phyloP scores from a whole-genome alignment of 1,140 invertebrate genomes.

The Batillaria attramentaria region DNA sequence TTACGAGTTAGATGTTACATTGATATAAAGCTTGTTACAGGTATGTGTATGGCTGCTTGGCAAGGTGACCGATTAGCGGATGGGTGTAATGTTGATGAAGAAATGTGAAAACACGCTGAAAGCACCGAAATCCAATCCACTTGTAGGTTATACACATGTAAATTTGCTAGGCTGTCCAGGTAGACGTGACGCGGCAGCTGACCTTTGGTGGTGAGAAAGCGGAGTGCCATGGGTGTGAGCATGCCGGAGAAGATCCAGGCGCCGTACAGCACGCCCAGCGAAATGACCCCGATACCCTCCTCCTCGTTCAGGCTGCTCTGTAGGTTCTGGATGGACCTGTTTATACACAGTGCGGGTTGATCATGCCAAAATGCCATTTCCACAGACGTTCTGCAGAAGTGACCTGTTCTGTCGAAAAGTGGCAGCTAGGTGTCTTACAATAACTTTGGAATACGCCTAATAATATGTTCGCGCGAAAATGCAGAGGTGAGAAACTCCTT shows the following conservation, averaged over 20 bases:
- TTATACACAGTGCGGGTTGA: too few species aligned
- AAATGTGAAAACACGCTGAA: not conserved
- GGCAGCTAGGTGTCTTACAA: not conserved
- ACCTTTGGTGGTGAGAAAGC: conserved; percentile 39
- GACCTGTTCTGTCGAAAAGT: not conserved
- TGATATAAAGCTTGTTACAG: not conserved
- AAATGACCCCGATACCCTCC: conserved; percentile 35
- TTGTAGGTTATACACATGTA: conserved; percentile 35
- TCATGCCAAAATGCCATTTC: not conserved
- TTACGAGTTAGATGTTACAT: not conserved
- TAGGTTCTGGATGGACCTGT: conserved; percentile 41
- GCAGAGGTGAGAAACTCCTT: too few species aligned
- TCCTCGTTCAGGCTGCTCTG: conserved; percentile 54
- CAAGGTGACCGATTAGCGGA: not conserved
- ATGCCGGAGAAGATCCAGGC: conserved; percentile 42
- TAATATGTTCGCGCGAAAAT: not conserved
- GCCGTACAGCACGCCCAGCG: conserved; percentile 34
- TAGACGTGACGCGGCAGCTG: conserved; percentile 24
- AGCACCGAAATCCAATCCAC: not conserved
- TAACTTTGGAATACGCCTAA: too few species aligned
- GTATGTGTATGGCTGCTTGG: not conserved
- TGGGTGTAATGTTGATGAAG: not conserved
- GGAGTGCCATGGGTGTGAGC: conserved; percentile 37
- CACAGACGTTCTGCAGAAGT: not conserved
- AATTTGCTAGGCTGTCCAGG: conserved; percentile 70